A percentile compares a stretch with the other conserved stretches of the same genome.
Evolutionary conservation across 2,797 vertebrate genomes (phyloP).

Genomic region (Pseudochirops cupreus): DNA sequence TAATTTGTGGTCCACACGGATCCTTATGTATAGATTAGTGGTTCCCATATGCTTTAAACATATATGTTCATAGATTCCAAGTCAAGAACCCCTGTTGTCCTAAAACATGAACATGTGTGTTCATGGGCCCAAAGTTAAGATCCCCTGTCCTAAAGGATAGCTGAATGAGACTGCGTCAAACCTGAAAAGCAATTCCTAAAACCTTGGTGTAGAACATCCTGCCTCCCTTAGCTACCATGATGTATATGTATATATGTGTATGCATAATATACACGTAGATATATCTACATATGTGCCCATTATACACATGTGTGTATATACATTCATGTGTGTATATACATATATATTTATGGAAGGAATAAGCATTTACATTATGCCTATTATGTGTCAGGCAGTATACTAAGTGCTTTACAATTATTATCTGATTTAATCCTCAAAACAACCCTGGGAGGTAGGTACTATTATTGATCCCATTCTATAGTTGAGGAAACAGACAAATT

Average conservation of each 20-base stretch:
- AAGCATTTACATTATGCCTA: neutral
- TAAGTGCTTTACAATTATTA: neutral
- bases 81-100: neutral
- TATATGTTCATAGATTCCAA: neutral
- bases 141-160: neutral
- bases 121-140: neutral
- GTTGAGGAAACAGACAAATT: neutral
- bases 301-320: neutral
- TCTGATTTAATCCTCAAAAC: neutral
- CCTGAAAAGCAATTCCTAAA: neutral
- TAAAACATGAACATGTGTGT: neutral
- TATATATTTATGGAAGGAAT: neutral
- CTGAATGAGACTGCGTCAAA: neutral
- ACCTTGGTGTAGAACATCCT: neutral
- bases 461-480: neutral
- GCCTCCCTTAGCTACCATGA: neutral
- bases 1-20: neutral
- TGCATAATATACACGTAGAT: no score
- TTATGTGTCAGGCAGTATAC: neutral
- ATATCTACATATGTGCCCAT: neutral
- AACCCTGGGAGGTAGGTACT: neutral
- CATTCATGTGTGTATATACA: no score
- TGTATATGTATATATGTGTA: neutral
- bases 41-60: neutral
- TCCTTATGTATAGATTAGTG: neutral